Base-by-base conservation (phyloP, 2,113 vertebrate genomes). In the Sinocyclocheilus grahami region DNA sequence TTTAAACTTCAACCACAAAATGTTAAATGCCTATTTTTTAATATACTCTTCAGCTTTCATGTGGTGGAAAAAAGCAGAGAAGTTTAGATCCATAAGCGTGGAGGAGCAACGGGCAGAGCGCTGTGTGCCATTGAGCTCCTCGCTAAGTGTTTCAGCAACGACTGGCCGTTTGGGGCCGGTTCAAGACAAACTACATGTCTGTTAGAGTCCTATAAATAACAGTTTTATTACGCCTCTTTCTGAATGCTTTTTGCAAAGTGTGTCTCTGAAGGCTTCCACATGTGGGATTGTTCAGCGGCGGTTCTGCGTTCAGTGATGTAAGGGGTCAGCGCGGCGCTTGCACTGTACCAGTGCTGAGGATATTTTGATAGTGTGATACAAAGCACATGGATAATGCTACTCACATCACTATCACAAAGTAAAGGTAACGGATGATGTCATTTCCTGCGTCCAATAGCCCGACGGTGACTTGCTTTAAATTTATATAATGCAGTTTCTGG, bases 201-300 rank as follows among this genome's bases (percentile, higher is more conserved):
- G 91, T 94, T 93, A 93, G 69, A 87, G 91, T 92, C 93, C 93
- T 94, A 94, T 94, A 94, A 95, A 95, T 95, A 95, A 93, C 89
- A 0, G 27, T 92, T 95, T 95, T 94, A 95, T 94, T 94, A 91
- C 67, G 11, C 74, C 82, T 87, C 87, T 92, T 87, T 76, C 92
- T 94, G 92, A 94, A 93, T 92, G 92, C 88, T 67, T 93, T 95
- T 93, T 90, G 89, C 92, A 93, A 89, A 90, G 91, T 58, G 80
- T 80, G 69, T 78, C 88, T 88, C 91, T 94, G 89, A 94, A 89
- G 86, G 87, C 67, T 92, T 94, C 90, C 39, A 39, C 89, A 92
- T 93, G 90, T 92, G 90, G 90, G 90, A 91, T 80, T 87, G 91
- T 77, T 88, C 84, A 51, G 16, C 22, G 48, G 74, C 12, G 48